Percentiles rank a stretch among this genome's conserved stretches.
Conservation (phyloP, 1,140 invertebrate species). For the Laupala kohalensis region DNA sequence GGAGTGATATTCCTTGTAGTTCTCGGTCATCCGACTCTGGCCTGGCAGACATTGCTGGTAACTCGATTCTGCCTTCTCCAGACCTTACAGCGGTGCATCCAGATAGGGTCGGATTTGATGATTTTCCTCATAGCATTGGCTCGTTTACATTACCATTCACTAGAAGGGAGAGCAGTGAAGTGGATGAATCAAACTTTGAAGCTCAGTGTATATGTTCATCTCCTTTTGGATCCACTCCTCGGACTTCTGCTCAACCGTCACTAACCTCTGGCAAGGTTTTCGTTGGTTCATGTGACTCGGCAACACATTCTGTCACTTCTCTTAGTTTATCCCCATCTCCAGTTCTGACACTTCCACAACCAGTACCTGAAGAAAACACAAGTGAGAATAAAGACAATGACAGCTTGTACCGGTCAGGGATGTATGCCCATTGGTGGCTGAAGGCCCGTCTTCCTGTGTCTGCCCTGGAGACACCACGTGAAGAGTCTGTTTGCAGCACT, state of each 20-base stretch:
- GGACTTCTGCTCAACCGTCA: slow-evolving; percentile 40
- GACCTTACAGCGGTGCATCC: slow-evolving; percentile 27
- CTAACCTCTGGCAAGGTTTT: slow-evolving; percentile 35
- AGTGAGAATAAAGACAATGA: slow-evolving; percentile 22
- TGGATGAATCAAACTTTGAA: slow-evolving; percentile 50
- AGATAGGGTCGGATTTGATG: not conserved
- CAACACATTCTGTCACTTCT: slow-evolving; percentile 31
- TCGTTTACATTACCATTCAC: not conserved
- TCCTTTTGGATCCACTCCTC: slow-evolving; percentile 52
- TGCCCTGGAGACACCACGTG: not conserved
- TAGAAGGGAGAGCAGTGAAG: slow-evolving; percentile 29
- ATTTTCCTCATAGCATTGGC: not conserved
- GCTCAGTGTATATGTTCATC: slow-evolving; percentile 56
- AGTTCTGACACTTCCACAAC: slow-evolving; percentile 27
- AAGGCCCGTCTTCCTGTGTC: slow-evolving; percentile 63
- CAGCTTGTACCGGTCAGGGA: slow-evolving; percentile 53
- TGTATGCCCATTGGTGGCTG: slow-evolving; percentile 86
- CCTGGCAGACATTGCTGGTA: slow-evolving; percentile 53
- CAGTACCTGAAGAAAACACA: slow-evolving; percentile 6
- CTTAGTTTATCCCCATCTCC: slow-evolving; percentile 32
- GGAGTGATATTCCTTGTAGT: slow-evolving; percentile 21
- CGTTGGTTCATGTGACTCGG: slow-evolving; percentile 32
- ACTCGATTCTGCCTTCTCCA: slow-evolving; percentile 33
- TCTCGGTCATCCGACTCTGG: slow-evolving; percentile 62
- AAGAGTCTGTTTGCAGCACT: not conserved